Evolutionary conservation across 2,888 invertebrate genomes (phyloP), one percentile per base, ranked within the genome.

Genomic region (Caenorhabditis sp.): DNA sequence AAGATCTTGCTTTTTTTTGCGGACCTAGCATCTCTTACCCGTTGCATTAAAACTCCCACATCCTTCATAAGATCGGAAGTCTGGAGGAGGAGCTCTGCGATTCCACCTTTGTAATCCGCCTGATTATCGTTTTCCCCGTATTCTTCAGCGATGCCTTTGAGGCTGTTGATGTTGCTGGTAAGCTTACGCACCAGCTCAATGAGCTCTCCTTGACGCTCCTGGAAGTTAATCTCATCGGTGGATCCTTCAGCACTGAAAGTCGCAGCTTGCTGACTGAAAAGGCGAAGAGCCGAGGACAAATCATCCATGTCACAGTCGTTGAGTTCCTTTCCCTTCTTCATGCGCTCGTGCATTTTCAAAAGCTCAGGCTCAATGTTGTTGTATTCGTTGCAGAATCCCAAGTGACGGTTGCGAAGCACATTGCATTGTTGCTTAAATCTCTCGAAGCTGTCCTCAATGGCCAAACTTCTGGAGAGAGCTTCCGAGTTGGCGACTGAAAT

Each of bases 321-420:
- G 2, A 66, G 19, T 22, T 49, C n/a, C 28, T 24, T 49, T 10
- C 51, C 35, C 2, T 12, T 51, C 35, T 66, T 66, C 66, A 66
- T 49, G 12, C 66, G 66, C 1, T 49, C 22, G 49, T 66, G 49
- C 24, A 49, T 28, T 22, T 49, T 49, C 14, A 66, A 12, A 28
- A 66, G 35, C 66, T 66, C 31, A 10, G 66, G 31, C 22, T 51
- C 66, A 31, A 66, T 66, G 6, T 12, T 22, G 14, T 66, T 28
- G 35, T 66, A 66, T 35, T 49, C 49, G 28, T 28, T 66, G 22
- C 66, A 51, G 22, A 66, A 66, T 2, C 14, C 47, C 35, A 22
- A 31, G 35, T 66, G 49, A 10, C 31, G 12, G 22, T 49, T 49
- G 10, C 49, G 28, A 5, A 66, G 35, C 8, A 5, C 8, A 2